Percentiles rank a stretch among this genome's conserved stretches.
Conservation (phyloP, 2,797 vertebrate species). For the Percopsis omiscomaycus region DNA sequence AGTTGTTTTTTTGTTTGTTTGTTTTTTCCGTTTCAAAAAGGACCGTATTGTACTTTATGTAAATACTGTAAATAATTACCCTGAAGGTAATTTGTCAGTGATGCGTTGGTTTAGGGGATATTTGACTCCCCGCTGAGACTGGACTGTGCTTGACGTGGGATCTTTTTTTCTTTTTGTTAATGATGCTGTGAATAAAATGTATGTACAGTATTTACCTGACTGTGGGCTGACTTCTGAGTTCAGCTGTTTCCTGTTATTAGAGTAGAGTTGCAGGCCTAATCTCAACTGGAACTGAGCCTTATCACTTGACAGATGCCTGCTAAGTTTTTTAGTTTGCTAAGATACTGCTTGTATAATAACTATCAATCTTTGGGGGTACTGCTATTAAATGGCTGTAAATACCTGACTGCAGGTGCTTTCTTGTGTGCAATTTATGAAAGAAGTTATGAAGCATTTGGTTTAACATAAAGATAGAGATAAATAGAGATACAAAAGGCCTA, state of each 20-base stretch:
- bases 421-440: slow-evolving; percentile 29
- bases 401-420: slow-evolving; percentile 65
- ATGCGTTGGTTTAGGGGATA: slow-evolving; percentile 26
- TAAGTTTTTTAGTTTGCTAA: slow-evolving; percentile 68
- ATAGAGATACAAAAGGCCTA: no score
- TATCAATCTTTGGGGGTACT: slow-evolving; percentile 72
- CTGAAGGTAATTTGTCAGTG: slow-evolving; percentile 57
- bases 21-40: slow-evolving; percentile 52
- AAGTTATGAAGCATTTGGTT: background rate
- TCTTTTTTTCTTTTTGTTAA: slow-evolving; percentile 45
- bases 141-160: slow-evolving; percentile 53
- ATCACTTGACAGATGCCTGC: slow-evolving; percentile 72
- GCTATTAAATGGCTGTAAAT: slow-evolving; percentile 78
- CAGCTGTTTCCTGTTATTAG: slow-evolving; percentile 67
- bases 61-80: slow-evolving; percentile 74
- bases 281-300: slow-evolving; percentile 65
- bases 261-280: slow-evolving; percentile 60
- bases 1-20: slow-evolving; percentile 10
- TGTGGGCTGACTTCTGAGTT: slow-evolving; percentile 58
- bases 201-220: slow-evolving; percentile 73
- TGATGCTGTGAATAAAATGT: slow-evolving; percentile 71
- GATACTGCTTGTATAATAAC: slow-evolving; percentile 71
- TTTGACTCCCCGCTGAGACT: slow-evolving; percentile 43
- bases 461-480: no score
- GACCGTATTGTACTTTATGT: slow-evolving; percentile 68